Percentiles rank a stretch among this genome's conserved stretches.
Evolutionary conservation across 2,797 vertebrate species (phyloP).

Genomic region (Hoplostethus mediterraneus): DNA sequence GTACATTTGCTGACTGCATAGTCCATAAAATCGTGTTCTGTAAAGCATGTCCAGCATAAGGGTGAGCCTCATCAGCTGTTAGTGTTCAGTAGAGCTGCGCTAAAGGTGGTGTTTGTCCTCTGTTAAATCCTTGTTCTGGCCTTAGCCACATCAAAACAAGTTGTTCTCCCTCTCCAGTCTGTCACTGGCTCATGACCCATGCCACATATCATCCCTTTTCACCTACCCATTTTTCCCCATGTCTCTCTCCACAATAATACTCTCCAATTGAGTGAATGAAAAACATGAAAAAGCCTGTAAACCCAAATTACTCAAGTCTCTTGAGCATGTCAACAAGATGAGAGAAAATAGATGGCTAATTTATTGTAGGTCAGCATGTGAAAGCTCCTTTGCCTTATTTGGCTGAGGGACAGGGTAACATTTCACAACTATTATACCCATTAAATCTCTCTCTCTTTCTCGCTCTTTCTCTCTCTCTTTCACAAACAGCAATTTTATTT

Average conservation of each 20-base stretch:
- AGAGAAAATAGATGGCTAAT: not conserved
- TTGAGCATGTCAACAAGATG: not conserved
- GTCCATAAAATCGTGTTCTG: no score
- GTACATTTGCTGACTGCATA: not conserved
- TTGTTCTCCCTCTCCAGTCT: not conserved
- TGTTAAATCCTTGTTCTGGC: no score
- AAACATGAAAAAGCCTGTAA: not conserved
- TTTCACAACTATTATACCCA: conserved; percentile 49
- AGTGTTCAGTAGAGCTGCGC: no score
- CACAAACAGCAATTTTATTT: not conserved
- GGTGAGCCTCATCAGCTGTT: no score
- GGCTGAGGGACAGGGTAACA: conserved; percentile 33
- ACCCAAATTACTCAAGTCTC: not conserved
- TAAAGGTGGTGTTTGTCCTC: no score
- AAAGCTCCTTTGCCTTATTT: conserved; percentile 50
- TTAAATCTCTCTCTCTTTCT: not conserved
- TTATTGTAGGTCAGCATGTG: conserved; percentile 4
- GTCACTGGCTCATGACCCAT: not conserved
- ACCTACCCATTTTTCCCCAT: not conserved
- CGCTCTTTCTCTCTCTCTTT: not conserved
- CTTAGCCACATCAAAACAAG: no score
- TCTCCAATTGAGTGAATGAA: no score
- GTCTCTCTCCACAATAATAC: not conserved
- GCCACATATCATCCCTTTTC: not conserved
- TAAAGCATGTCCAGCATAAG: no score